Conservation (phyloP, 2,888 invertebrate genomes). For the Pollenia labialis region DNA sequence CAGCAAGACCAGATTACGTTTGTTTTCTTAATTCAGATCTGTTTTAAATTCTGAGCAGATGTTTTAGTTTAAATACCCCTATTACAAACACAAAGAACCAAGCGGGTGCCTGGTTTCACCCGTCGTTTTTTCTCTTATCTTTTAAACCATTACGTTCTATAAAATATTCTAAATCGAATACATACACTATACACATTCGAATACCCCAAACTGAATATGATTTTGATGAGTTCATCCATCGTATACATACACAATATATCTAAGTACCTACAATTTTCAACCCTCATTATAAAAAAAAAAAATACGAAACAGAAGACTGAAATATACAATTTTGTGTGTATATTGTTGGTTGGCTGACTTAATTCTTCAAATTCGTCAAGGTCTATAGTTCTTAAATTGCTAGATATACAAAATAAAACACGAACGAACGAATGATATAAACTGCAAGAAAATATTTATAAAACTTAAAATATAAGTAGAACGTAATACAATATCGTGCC, state of each 20-base stretch:
- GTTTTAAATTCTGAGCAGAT: too few species aligned
- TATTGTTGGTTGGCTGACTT: constrained; percentile 21
- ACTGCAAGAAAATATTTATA: constrained; percentile 8
- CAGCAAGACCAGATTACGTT: too few species aligned
- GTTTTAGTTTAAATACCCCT: too few species aligned
- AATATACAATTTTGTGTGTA: constrained; percentile 24
- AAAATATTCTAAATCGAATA: background rate
- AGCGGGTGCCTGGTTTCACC: background rate
- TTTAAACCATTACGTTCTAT: background rate
- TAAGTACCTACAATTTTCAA: background rate
- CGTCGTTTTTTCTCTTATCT: background rate
- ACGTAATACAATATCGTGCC: constrained; percentile 67
- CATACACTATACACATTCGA: background rate
- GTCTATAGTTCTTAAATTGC: constrained; percentile 63
- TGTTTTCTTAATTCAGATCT: too few species aligned
- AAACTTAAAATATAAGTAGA: constrained; percentile 43
- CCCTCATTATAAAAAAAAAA: constrained; percentile 20
- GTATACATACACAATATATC: background rate
- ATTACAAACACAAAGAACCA: too few species aligned
- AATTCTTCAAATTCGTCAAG: constrained; percentile 53
- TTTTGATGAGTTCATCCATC: background rate
- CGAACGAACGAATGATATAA: constrained; percentile 35
- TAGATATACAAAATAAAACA: constrained; percentile 59
- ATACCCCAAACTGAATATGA: constrained; percentile 10
- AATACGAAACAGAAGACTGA: constrained; percentile 1